Conservation (phyloP, 2,797 vertebrate species). For the Novumbra hubbsi region DNA sequence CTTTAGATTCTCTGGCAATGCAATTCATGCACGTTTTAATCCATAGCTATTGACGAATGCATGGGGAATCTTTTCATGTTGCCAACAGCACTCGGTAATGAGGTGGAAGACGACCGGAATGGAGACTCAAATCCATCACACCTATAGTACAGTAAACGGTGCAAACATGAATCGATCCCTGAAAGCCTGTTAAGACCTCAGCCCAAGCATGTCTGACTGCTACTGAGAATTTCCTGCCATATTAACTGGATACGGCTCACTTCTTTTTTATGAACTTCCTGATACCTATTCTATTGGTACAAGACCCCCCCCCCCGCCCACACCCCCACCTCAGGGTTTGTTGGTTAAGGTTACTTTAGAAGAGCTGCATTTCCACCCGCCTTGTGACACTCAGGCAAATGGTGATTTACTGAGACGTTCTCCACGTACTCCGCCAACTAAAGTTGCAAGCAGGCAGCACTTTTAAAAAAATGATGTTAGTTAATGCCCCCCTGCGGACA, state of each 20-base stretch:
- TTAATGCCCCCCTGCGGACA: background rate
- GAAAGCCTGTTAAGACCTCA: constrained; percentile 43
- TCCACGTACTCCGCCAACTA: background rate
- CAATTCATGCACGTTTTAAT: constrained; percentile 42
- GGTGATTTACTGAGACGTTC: background rate
- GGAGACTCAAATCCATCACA: constrained; percentile 65
- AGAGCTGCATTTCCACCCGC: background rate
- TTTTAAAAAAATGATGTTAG: too few relatives aligned
- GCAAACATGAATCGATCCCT: constrained; percentile 62
- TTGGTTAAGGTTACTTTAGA: background rate
- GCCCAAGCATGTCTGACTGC: constrained; percentile 39
- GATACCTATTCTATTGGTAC: background rate
- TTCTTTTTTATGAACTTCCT: background rate
- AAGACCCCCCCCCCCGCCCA: background rate
- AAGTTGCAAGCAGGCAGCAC: constrained; percentile 20
- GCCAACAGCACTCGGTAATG: constrained; percentile 44
- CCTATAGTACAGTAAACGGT: constrained; percentile 53
- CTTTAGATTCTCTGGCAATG: constrained; percentile 24
- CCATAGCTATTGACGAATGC: constrained; percentile 63
- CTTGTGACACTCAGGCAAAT: background rate
- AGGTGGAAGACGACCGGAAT: constrained; percentile 34
- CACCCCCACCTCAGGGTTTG: background rate
- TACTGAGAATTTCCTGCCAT: constrained; percentile 20
- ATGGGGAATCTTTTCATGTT: constrained; percentile 65
- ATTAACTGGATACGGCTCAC: constrained; percentile 17